phyloP scores from a whole-genome alignment of 2,113 vertebrate species.

The Panthera leo region DNA sequence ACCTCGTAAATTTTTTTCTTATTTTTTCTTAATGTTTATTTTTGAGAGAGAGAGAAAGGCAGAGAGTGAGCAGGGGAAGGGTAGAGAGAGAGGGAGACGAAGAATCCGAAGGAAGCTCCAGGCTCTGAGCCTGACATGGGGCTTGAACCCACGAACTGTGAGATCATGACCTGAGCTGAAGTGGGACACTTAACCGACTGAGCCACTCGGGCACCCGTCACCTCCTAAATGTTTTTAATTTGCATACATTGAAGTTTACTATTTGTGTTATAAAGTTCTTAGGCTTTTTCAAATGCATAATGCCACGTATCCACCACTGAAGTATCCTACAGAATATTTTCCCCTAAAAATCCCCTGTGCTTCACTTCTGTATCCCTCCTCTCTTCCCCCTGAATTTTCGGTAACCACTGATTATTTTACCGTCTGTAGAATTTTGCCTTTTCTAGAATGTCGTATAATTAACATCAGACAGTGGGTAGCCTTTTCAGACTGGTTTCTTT shows the following conservation, averaged over 20 bases:
- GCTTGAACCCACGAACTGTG: no score
- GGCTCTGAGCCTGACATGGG: no score
- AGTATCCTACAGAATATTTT: not conserved
- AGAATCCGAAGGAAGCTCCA: no score
- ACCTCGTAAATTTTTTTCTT: not conserved
- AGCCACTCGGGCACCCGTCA: no score
- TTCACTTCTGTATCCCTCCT: not conserved
- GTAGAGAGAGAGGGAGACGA: no score
- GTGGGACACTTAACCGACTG: no score
- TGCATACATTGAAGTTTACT: not conserved
- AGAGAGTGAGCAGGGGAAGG: no score
- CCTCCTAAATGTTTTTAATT: not conserved
- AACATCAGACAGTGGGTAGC: not conserved
- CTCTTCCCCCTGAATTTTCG: not conserved
- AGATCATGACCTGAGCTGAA: no score
- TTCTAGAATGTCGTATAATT: not conserved
- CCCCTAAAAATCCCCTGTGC: not conserved
- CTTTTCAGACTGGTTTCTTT: not conserved
- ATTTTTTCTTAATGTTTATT: no score
- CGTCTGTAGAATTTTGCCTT: not conserved
- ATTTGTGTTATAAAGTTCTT: not conserved
- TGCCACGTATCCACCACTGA: not conserved
- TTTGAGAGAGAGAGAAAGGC: no score
- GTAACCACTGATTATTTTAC: not conserved
- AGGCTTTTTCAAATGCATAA: not conserved